Conservation (phyloP, 2,888 invertebrate genomes). For the Nineta flava region DNA sequence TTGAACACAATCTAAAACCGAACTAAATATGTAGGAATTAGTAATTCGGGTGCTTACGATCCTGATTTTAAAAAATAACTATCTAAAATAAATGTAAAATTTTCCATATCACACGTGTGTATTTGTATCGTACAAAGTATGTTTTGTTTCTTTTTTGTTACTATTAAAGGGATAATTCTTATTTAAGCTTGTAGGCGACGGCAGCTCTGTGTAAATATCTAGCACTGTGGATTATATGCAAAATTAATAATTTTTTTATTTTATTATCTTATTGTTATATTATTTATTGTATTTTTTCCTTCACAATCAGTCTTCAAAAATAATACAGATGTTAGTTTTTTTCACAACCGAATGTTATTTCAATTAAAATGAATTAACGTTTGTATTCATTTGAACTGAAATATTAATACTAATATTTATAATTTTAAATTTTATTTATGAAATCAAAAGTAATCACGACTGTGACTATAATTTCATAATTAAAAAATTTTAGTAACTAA, state of each 20-base stretch:
- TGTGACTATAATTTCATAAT: too few relatives aligned
- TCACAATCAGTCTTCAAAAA: slow-evolving; percentile 1
- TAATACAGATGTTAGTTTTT: not conserved
- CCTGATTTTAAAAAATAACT: not conserved
- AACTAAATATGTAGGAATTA: too few relatives aligned
- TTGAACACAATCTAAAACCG: too few relatives aligned
- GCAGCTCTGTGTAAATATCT: not conserved
- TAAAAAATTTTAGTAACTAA: too few relatives aligned
- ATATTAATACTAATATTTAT: not conserved
- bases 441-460: too few relatives aligned
- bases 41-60: too few relatives aligned
- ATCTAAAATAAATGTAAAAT: not conserved
- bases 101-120: not conserved
- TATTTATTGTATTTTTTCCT: not conserved
- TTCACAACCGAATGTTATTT: not conserved
- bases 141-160: not conserved
- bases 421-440: not conserved
- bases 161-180: not conserved
- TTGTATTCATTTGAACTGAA: not conserved
- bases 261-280: not conserved
- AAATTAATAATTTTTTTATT: not conserved
- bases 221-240: slow-evolving; percentile 1
- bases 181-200: not conserved
- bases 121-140: not conserved
- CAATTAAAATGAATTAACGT: not conserved